phyloP scores from a whole-genome alignment of 1,140 invertebrate species.

The Vanessa atalanta region DNA sequence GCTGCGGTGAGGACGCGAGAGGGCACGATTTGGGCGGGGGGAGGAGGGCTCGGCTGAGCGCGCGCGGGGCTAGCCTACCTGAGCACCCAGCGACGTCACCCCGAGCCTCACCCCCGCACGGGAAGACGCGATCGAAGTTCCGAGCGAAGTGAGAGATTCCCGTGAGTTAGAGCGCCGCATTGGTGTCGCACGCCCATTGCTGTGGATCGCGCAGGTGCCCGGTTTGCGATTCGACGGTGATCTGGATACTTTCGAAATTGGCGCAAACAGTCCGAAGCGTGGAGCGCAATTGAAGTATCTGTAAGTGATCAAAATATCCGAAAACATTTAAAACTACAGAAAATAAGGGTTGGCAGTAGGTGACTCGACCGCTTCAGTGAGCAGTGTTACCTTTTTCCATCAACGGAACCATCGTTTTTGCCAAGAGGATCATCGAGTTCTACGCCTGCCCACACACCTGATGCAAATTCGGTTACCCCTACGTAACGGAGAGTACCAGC shows the following conservation, averaged over 20 bases:
- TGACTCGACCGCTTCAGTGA: neutral
- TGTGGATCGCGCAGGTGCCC: slow-evolving; percentile 84
- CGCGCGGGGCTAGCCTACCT: slow-evolving; percentile 85
- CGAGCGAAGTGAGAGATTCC: slow-evolving; percentile 91
- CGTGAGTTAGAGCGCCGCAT: slow-evolving; percentile 89
- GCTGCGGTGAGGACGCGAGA: slow-evolving; percentile 57
- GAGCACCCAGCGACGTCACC: slow-evolving; percentile 84
- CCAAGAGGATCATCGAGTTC: slow-evolving; percentile 96
- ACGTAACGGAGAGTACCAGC: slow-evolving; percentile 92
- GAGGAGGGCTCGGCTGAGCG: slow-evolving; percentile 72
- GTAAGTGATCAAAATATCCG: slow-evolving; percentile 49
- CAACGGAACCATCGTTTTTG: slow-evolving; percentile 97
- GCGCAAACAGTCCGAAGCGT: slow-evolving; percentile 96
- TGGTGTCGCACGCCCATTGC: slow-evolving; percentile 82
- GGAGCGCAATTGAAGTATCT: slow-evolving; percentile 97
- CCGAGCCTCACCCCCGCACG: slow-evolving; percentile 83
- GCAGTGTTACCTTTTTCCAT: slow-evolving; percentile 85
- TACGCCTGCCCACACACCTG: slow-evolving; percentile 96
- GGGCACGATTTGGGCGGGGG: slow-evolving; percentile 54
- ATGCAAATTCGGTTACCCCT: slow-evolving; percentile 93
- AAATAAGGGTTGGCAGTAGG: neutral
- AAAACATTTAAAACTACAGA: slow-evolving; percentile 4
- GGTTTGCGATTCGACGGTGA: slow-evolving; percentile 89
- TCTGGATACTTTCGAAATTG: slow-evolving; percentile 91
- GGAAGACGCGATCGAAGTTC: slow-evolving; percentile 85